Evolutionary conservation across 2,888 invertebrate species (phyloP), one percentile per base, ranked within the genome.

Genomic region (Dione vanillae): DNA sequence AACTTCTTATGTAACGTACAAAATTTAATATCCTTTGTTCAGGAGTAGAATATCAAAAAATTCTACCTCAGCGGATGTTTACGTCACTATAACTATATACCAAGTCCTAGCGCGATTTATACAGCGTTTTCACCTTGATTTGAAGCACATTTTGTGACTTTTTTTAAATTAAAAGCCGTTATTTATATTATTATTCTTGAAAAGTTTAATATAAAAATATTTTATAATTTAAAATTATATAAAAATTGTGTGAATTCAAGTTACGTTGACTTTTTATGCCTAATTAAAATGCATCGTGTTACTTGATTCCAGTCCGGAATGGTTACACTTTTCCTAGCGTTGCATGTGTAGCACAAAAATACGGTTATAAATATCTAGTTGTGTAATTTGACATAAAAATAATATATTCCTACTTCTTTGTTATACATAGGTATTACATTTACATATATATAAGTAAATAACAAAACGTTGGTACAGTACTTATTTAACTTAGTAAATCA

Each of bases 401-500:
- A 27, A 27, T 27, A 27, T 27, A 27, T 27, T 3, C 27, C 27
- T 27, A 27, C 27, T 27, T 27, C n/a, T n/a, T n/a, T n/a, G 5
- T 27, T 27, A 2, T 5, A 40, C 11, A 49, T 20, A 49, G 11
- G 19, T 1, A 3, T 12, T 5, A 19, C 19, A 49, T 49, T 11
- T 11, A 40, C 40, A 40, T 49, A 11, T 5, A 1, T 10, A 49
- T 45, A 19, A 19, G 12, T 12, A 27, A 27, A 20, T 27, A 43
- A 14, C 8, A 20, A 43, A 20, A 14, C 9, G 20, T 43, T 12
- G 1, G 8, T 41, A 16, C 16, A 27, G 10, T 45, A 45, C 27
- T 61, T 45, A 61, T 35, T 45, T 35, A 45, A 41, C 49, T 65
- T 19, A 58, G 47, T 27, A 58, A 43, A 43, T 40, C 40, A 52